These are phyloP conservation scores for Triops cancriformis DNA, from an alignment of 1,140 invertebrate species.

Conservation along the genomic window DNA sequence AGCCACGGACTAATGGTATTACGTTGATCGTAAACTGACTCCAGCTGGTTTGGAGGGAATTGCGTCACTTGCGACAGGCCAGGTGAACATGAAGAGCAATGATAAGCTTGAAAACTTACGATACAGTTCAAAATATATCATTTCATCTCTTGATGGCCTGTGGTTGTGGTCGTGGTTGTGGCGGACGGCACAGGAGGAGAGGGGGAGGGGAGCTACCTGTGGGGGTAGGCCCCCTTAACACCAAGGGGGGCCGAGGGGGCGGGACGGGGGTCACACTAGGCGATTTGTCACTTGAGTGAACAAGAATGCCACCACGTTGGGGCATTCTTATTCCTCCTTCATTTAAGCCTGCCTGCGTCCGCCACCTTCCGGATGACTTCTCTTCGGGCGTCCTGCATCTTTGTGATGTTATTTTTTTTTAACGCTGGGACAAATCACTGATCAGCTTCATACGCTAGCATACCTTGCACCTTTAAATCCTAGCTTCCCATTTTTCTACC, in stretches of 20 bases:
- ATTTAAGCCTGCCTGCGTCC: not conserved
- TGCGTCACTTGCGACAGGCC: not conserved
- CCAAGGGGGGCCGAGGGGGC: slow-evolving; percentile 1
- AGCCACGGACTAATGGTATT: not conserved
- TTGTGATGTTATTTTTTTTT: not conserved
- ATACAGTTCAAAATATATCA: not conserved
- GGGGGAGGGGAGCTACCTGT: not conserved
- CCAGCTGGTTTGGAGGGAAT: not conserved
- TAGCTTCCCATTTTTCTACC: too few relatives aligned
- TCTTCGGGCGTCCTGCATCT: not conserved
- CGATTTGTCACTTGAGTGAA: slow-evolving; percentile 5
- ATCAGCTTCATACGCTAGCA: too few relatives aligned
- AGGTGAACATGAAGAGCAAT: not conserved
- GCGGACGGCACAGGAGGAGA: not conserved
- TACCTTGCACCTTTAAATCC: too few relatives aligned
- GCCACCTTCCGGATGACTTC: not conserved
- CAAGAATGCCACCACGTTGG: not conserved
- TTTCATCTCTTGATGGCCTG: not conserved
- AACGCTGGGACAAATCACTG: too few relatives aligned
- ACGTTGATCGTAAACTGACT: not conserved
- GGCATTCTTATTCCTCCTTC: not conserved
- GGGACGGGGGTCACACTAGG: not conserved
- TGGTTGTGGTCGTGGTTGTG: not conserved
- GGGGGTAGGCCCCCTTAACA: not conserved
- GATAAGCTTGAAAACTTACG: not conserved